Evolutionary conservation across 2,113 vertebrate species (phyloP), one percentile per base, ranked within the genome.

Genomic region (Prionailurus viverrinus): DNA sequence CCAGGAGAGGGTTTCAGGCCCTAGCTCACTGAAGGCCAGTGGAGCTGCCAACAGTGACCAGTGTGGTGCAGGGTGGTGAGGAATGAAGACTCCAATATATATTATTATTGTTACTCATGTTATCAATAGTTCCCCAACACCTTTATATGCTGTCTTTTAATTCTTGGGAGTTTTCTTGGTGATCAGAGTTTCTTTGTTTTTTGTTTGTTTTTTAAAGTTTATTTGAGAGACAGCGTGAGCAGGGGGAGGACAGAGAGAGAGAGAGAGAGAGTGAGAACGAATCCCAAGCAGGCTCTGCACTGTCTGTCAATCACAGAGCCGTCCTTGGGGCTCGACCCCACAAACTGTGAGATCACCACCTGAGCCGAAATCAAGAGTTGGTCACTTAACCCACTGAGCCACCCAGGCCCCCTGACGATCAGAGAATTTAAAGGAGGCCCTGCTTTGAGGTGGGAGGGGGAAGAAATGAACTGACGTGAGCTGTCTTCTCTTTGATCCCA

Each of bases 401-500:
- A 23, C 19, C 58, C 21, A 8, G 58, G 51, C 3, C 3, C 51
- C 51, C 21, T 7, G n/a, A 45, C 69, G 31, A 15, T 36, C 25
- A 78, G 78, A 41, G 63, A 68, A 51, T 95, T 93, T 92, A 58
- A 74, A 55, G 12, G 31, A 94, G 91, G 53, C n/a, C 29, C 41
- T 90, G 19, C 33, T 45, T 76, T n/a, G 55, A 27, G 71, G 33
- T 21, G 82, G 63, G 66, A 55, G 29, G 18, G 13, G 5, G 33
- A 3, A 13, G n/a, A 51, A n/a, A 78, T 58, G 53, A 89, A 68
- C 73, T 78, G 63, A 74, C 14, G 33, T 96, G 73, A 66, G 58
- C 61, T 76, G 58, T 92, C 79, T 80, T 84, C 27, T 91, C 51
- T 94, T 89, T 73, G 86, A 90, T 83, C 74, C 19, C 27, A 23